A percentile compares a stretch with the other conserved stretches of the same genome.
Conservation (phyloP, 2,113 vertebrate species). For the Neodontobutis hainanensis region DNA sequence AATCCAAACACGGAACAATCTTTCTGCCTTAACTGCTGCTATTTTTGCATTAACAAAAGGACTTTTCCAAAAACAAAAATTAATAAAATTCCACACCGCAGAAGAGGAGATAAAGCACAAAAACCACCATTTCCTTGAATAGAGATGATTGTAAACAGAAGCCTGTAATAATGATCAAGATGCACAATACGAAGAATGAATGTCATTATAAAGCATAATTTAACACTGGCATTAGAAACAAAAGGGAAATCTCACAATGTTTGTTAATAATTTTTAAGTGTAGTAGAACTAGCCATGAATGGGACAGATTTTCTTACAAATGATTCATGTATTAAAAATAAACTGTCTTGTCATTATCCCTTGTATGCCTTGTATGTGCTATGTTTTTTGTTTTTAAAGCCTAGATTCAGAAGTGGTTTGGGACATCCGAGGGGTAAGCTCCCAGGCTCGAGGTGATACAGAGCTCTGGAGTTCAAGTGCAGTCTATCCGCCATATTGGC, state of each 20-base stretch:
- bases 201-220: constrained; percentile 26
- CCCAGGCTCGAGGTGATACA: too few relatives aligned
- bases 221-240: constrained; percentile 28
- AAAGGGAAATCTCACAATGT: constrained; percentile 51
- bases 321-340: constrained; percentile 26
- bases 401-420: too few relatives aligned
- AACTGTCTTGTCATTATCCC: constrained; percentile 30
- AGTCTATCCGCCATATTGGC: too few relatives aligned
- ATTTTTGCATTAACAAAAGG: constrained; percentile 43
- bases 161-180: constrained; percentile 49
- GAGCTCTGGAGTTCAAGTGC: too few relatives aligned
- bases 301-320: constrained; percentile 19
- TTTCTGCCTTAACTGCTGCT: constrained; percentile 73
- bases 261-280: constrained; percentile 35
- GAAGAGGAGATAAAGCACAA: constrained; percentile 29
- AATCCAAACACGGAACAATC: constrained; percentile 66
- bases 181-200: constrained; percentile 47
- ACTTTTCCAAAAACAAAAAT: constrained; percentile 56
- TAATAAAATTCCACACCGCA: background rate
- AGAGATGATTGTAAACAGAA: constrained; percentile 54
- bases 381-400: too few relatives aligned
- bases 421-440: too few relatives aligned
- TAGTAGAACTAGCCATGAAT: constrained; percentile 8
- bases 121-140: constrained; percentile 50
- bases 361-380: too few relatives aligned